These are phyloP conservation scores for Vireo altiloquus DNA, from an alignment of 2,113 vertebrate species.

Conservation along the genomic window DNA sequence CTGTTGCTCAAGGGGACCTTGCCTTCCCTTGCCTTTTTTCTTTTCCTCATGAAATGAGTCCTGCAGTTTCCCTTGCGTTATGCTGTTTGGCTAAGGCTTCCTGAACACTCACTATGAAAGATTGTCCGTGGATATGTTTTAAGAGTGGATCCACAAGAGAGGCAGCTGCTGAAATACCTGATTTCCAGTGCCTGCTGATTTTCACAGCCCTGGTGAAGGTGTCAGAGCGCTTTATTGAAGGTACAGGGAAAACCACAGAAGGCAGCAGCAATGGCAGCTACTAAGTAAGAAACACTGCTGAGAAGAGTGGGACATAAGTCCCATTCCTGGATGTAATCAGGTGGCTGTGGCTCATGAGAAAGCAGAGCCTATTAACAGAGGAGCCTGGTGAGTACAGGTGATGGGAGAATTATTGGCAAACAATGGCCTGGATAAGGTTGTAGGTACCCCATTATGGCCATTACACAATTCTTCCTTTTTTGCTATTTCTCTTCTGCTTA, in stretches of 20 bases:
- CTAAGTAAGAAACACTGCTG: background rate
- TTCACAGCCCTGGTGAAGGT: background rate
- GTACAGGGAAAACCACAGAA: background rate
- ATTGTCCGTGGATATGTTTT: background rate
- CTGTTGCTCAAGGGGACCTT: background rate
- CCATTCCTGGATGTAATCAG: background rate
- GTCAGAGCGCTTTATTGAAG: fast-evolving
- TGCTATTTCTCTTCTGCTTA: background rate
- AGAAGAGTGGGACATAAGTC: background rate
- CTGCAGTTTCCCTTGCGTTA: background rate
- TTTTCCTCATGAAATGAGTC: background rate
- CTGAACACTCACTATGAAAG: background rate
- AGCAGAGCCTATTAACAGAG: background rate
- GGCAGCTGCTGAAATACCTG: background rate
- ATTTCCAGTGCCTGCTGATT: background rate
- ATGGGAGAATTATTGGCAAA: background rate
- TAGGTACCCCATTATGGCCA: background rate
- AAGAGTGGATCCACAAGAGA: background rate
- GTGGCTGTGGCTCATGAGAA: background rate
- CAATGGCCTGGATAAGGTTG: fast-evolving
- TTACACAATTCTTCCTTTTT: background rate
- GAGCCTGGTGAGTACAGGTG: background rate
- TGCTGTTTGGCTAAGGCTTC: background rate
- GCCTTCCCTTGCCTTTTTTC: background rate
- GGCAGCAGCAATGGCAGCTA: background rate